Conservation (phyloP, 1,140 invertebrate species). For the Orius insidiosus region DNA sequence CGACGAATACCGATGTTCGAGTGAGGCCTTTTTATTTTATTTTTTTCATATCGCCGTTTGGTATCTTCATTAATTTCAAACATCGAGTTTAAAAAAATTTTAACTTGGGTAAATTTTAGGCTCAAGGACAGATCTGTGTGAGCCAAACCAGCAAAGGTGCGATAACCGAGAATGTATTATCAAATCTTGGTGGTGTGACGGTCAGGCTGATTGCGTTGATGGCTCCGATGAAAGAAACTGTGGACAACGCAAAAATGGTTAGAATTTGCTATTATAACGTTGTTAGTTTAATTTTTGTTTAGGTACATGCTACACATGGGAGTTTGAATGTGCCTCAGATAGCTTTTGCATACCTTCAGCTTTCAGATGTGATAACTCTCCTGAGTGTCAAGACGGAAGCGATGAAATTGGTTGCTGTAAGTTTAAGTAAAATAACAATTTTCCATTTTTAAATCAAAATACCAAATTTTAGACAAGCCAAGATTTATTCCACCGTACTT, state of each 20-base stretch:
- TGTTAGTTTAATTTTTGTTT: constrained; percentile 15
- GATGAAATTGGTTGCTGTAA: constrained; percentile 86
- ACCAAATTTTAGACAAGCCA: neutral
- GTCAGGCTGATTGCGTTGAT: constrained; percentile 84
- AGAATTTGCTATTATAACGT: neutral
- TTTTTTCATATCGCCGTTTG: constrained; percentile 9
- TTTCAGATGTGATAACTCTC: constrained; percentile 82
- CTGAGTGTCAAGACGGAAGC: constrained; percentile 72
- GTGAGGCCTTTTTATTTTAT: constrained; percentile 6
- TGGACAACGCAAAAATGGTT: constrained; percentile 24
- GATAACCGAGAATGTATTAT: constrained; percentile 73
- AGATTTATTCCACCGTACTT: constrained; percentile 19
- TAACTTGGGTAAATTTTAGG: neutral
- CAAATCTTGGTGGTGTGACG: constrained; percentile 84
- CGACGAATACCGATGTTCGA: constrained; percentile 65
- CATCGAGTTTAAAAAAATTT: too few species aligned
- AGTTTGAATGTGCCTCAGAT: constrained; percentile 54
- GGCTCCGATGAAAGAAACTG: constrained; percentile 64
- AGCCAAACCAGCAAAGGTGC: constrained; percentile 87
- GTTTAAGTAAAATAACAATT: too few species aligned
- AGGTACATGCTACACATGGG: constrained; percentile 56
- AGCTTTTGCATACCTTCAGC: constrained; percentile 82
- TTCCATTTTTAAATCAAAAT: too few species aligned
- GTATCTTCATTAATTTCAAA: too few species aligned
- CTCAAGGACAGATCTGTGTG: constrained; percentile 34